Evolutionary conservation across 2,113 vertebrate genomes (phyloP).

Genomic region (Oryzias curvinotus): DNA sequence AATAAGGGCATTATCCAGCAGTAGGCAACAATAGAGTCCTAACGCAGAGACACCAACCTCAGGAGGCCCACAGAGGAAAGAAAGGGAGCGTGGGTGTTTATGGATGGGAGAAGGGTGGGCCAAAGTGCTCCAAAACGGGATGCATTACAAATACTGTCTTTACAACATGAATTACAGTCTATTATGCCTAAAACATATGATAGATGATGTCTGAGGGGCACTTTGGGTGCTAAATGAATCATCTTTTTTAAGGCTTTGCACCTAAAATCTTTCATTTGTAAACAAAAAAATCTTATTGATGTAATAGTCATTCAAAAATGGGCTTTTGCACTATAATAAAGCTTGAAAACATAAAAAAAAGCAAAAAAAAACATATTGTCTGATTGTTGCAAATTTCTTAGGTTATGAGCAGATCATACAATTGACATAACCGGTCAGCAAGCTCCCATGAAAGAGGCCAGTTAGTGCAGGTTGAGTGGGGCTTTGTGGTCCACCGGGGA

Average conservation of each 20-base stretch:
- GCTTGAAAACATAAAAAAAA: background rate
- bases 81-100: conserved; percentile 65
- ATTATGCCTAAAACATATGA: conserved; percentile 59
- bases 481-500: conserved; percentile 63
- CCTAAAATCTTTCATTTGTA: background rate
- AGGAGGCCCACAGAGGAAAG: conserved; percentile 68
- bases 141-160: conserved; percentile 76
- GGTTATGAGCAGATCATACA: conserved; percentile 16
- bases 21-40: conserved; percentile 80
- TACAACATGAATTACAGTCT: conserved; percentile 71
- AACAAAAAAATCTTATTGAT: no score
- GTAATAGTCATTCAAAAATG: no score
- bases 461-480: conserved; percentile 70
- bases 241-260: conserved; percentile 3
- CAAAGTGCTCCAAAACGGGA: conserved; percentile 70
- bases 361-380: background rate
- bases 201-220: conserved; percentile 43
- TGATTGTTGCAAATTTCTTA: conserved; percentile 1
- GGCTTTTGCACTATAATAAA: background rate
- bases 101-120: conserved; percentile 62
- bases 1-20: conserved; percentile 83
- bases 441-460: conserved; percentile 64
- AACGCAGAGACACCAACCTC: conserved; percentile 80
- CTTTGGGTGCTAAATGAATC: conserved; percentile 36
- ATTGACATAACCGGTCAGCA: conserved; percentile 52